These are phyloP conservation scores for Sylvilagus floridanus DNA, from an alignment of 2,797 vertebrate genomes.

Conservation along the genomic window DNA sequence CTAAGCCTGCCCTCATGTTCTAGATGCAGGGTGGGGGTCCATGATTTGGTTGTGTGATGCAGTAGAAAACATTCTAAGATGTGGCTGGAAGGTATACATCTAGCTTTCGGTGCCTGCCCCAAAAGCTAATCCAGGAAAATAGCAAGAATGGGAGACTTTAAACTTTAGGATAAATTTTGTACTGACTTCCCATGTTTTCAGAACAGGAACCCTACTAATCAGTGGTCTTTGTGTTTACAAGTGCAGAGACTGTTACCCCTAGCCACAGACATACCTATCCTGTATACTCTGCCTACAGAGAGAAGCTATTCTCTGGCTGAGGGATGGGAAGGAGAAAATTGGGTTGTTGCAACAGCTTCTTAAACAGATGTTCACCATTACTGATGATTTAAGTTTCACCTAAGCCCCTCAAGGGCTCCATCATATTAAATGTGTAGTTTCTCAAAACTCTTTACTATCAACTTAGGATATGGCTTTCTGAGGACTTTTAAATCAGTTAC, in stretches of 20 bases:
- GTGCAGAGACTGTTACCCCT: not conserved
- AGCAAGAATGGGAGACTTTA: not conserved
- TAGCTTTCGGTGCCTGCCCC: not conserved
- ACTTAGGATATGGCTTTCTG: not conserved
- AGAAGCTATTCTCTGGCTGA: not conserved
- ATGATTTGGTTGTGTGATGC: not conserved
- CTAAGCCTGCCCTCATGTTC: too few species aligned
- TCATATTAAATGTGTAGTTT: constrained; percentile 3
- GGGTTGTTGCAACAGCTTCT: not conserved
- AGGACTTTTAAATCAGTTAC: not conserved
- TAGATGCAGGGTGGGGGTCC: too few species aligned
- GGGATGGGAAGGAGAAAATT: not conserved
- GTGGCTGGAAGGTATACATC: not conserved
- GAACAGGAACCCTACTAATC: not conserved
- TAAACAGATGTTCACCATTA: not conserved
- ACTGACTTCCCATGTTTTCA: not conserved
- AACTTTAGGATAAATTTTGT: not conserved
- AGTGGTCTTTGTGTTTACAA: not conserved
- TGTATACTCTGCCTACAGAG: not conserved
- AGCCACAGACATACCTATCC: not conserved
- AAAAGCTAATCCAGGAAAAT: not conserved
- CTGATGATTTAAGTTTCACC: not conserved
- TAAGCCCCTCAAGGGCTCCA: not conserved
- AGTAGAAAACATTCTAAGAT: not conserved
- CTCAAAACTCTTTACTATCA: not conserved